Evolutionary conservation across 2,888 invertebrate species (phyloP).

Genomic region (Slavum lentiscoides): DNA sequence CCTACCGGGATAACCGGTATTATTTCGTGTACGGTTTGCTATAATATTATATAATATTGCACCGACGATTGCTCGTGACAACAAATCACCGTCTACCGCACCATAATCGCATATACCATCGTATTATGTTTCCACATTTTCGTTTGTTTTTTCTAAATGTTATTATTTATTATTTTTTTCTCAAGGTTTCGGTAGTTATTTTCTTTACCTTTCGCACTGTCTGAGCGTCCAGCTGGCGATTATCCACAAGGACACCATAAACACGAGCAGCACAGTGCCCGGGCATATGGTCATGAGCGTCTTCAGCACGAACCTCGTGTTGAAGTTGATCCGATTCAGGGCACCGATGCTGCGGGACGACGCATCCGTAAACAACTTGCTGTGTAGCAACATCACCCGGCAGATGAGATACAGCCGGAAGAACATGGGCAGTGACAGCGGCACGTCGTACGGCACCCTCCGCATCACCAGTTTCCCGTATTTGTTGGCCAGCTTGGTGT

Average conservation of each 20-base stretch:
- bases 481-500: conserved; percentile 90
- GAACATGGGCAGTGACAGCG: conserved; percentile 98
- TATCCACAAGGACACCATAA: conserved; percentile 99
- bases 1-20: too few species aligned
- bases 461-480: conserved; percentile 67
- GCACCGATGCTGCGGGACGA: conserved; percentile 86
- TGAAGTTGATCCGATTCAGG: conserved; percentile 97
- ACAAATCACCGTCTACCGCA: too few species aligned
- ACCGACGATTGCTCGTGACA: too few species aligned
- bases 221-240: conserved; percentile 98
- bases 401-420: conserved; percentile 98
- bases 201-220: conserved; percentile 90
- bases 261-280: conserved; percentile 93
- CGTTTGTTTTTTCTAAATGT: neutral
- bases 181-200: conserved; percentile 57
- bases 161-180: neutral
- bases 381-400: conserved; percentile 98
- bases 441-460: conserved; percentile 91
- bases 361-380: conserved; percentile 99
- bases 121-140: too few species aligned
- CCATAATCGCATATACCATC: too few species aligned
- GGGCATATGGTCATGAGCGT: conserved; percentile 99
- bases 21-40: too few species aligned
- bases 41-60: too few species aligned
- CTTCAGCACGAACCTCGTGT: conserved; percentile 92